Base-by-base conservation (phyloP, 2,888 invertebrate genomes). In the Onchidella celtica region DNA sequence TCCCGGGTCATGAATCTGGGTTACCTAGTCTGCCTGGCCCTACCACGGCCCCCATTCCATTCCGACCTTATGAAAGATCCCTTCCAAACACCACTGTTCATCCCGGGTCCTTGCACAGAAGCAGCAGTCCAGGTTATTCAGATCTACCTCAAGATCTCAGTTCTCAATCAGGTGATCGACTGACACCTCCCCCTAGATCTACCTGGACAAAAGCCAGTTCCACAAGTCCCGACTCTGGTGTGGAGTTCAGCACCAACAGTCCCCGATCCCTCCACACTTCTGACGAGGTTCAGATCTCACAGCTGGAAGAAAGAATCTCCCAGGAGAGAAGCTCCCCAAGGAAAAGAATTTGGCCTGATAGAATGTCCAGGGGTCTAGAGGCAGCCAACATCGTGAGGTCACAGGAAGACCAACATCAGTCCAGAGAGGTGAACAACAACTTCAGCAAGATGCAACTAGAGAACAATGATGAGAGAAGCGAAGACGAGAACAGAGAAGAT, bases 201-300 rank as follows among this genome's bases (percentile, higher is more conserved):
- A 11, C 1, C 11, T 40, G 59, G 78, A 9, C 29, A 0, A 40
- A 59, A 2, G 9, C 69, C 1, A 24, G 14, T n/a, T 78, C 78
- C 4, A 70, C 27, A 2, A 78, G 78, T 59, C 69, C 78, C 0
- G 78, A 78, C 29, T 78, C 78, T 4, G 78, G 78, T 6, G 38
- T 78, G 32, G 78, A 70, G n/a, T 59, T 78, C 34, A 32, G 27
- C 38, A 21, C 69, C 1, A 59, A 9, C 21, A 78, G 77, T 11
- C 69, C 69, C 2, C 69, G 40, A 47, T 76, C 24, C 40, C 47
- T 63, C 4, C 38, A 76, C 24, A 40, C n/a, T 9, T 76, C 75
- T 11, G 40, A 40, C 24, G 75, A 76, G 9, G 21, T 11, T 36
- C 32, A 38, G 2, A 24, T 11, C 17, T 17, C 24, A 14, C 21